phyloP scores from a whole-genome alignment of 2,797 vertebrate species.

The Antrozous pallidus region DNA sequence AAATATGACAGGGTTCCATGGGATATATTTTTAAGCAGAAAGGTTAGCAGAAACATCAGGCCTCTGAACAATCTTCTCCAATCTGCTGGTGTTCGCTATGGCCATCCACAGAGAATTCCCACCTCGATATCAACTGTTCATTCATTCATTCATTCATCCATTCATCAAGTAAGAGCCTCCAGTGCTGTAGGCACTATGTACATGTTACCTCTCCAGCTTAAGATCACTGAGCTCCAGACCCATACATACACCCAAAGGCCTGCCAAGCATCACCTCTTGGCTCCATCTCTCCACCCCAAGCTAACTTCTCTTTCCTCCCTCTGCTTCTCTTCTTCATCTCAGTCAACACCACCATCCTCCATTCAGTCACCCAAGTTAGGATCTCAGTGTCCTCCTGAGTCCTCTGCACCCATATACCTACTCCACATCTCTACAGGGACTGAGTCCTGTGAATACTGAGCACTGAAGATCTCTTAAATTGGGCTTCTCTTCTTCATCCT shows the following conservation, averaged over 20 bases:
- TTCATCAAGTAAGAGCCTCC: not conserved
- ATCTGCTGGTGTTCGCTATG: not conserved
- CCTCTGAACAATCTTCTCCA: not conserved
- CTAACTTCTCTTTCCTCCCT: not conserved
- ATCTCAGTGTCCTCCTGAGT: fast-evolving
- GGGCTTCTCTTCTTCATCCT: not conserved
- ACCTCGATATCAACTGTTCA: not conserved
- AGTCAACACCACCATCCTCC: too few relatives aligned
- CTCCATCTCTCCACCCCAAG: not conserved
- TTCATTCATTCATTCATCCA: not conserved
- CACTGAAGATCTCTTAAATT: not conserved
- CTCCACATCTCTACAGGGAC: too few relatives aligned
- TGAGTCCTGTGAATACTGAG: not conserved
- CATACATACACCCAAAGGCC: fast-evolving
- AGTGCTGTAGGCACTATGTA: not conserved
- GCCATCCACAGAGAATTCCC: not conserved
- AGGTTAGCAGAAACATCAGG: not conserved
- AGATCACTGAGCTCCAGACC: not conserved
- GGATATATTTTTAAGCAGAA: not conserved
- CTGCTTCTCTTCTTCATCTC: not conserved
- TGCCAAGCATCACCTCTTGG: fast-evolving
- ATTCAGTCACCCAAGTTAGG: too few relatives aligned
- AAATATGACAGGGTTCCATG: not conserved
- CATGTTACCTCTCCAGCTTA: not conserved
- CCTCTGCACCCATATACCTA: not conserved